Base-by-base conservation (phyloP, 2,797 vertebrate species). In the Mionectes olivaceus region DNA sequence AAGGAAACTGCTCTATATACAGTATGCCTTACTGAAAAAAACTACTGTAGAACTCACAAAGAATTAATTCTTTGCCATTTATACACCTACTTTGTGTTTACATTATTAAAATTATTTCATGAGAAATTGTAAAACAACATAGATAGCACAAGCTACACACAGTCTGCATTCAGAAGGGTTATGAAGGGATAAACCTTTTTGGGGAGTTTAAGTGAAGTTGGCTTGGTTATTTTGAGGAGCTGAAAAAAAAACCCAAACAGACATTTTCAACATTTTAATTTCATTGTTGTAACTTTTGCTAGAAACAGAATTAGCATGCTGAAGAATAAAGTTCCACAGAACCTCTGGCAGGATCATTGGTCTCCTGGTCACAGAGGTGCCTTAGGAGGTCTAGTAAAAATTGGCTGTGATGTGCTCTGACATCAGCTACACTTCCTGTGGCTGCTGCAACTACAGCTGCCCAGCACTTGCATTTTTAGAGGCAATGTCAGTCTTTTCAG, bases 1-100 rank as follows among this genome's bases (percentile, higher is more conserved):
- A 89, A 87, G 47, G 74, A 96, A 94, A 74, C 68, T 90, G 64
- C 32, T 92, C 53, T 90, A 21, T 89, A 89, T 46, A 91, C 21
- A 94, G 70, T 70, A 74, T 27, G 8, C 25, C 23, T 80, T 69
- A 28, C 53, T 65, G 49, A 44, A 92, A 88, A 11, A 17, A 92
- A 57, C 7, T 47, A 22, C 50, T 85, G 16, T 35, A 80, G 76
- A 92, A 39, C 25, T 43, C 52, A 60, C 41, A 53, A 81, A 68
- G 5, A 73, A 67, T 78, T 61, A 2, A 53, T 77, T 83, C 10
- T 82, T 70, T 64, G 23, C 7, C 5, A 67, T 92, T 79, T 82
- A 18, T 49, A 52, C 8, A 49, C 15, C 5, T 67, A 35, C 14
- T 60, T 14, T 50, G 19, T 68, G 30, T 1, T 64, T 69, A n/a